phyloP scores from a whole-genome alignment of 1,140 invertebrate genomes.

The Bombus breviceps region DNA sequence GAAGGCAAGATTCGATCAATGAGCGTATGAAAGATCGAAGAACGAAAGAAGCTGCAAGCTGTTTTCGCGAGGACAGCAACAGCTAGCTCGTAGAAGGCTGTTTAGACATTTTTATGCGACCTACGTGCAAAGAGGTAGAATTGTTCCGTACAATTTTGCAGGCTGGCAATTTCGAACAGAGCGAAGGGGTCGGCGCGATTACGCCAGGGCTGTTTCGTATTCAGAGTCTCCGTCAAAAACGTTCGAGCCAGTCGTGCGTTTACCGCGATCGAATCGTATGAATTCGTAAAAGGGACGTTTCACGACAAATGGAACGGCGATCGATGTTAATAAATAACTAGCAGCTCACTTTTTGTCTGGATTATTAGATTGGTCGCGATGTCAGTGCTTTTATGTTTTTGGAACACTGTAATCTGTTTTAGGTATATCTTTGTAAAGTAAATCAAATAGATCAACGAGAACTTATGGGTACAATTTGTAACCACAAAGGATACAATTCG shows the following conservation, averaged over 20 bases:
- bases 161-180: not conserved
- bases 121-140: not conserved
- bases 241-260: not conserved
- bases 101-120: constrained; percentile 6
- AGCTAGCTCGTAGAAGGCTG: constrained; percentile 9
- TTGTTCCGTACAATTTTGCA: constrained; percentile 26
- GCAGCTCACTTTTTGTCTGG: not conserved
- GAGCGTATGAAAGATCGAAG: not conserved
- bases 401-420: too few species aligned
- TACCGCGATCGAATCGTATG: constrained; percentile 12
- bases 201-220: not conserved
- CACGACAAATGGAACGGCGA: not conserved
- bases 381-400: not conserved
- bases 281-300: constrained; percentile 6
- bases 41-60: not conserved
- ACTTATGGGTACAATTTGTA: too few species aligned
- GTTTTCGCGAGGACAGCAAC: not conserved
- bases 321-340: constrained; percentile 18
- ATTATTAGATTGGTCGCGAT: not conserved
- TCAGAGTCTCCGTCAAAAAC: constrained; percentile 6
- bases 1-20: not conserved
- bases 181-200: not conserved
- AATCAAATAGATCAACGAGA: too few species aligned
- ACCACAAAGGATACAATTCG: too few species aligned
- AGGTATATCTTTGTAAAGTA: too few species aligned